These are phyloP conservation scores for Eupithecia abbreviata DNA, from an alignment of 2,888 invertebrate species.

Conservation along the genomic window DNA sequence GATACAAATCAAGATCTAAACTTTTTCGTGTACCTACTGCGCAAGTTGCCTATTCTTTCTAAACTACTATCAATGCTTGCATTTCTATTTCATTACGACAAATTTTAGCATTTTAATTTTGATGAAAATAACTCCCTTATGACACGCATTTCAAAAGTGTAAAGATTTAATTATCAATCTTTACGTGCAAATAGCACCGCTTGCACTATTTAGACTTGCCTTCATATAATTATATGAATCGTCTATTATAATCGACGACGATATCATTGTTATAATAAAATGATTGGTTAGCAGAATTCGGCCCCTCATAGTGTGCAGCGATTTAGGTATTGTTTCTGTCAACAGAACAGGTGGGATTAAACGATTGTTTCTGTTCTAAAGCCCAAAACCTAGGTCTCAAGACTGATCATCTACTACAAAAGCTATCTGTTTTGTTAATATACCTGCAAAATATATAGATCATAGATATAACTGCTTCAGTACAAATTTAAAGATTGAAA, in stretches of 20 bases:
- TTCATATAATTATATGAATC: not conserved
- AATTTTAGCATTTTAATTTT: not conserved
- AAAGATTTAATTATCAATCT: not conserved
- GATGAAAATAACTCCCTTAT: no score
- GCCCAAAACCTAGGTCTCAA: not conserved
- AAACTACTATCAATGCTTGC: not conserved
- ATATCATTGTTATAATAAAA: not conserved
- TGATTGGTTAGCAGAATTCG: not conserved
- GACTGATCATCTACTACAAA: not conserved
- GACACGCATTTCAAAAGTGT: no score
- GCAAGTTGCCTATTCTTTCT: not conserved
- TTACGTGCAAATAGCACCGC: not conserved
- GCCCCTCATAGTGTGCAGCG: not conserved
- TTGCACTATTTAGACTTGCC: not conserved
- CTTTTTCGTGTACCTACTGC: not conserved
- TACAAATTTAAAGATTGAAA: not conserved
- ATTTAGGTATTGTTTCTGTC: not conserved
- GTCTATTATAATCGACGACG: not conserved
- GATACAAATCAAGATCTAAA: not conserved
- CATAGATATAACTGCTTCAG: not conserved
- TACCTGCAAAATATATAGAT: not conserved
- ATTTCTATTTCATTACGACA: not conserved
- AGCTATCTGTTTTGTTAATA: not conserved
- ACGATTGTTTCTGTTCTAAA: not conserved
- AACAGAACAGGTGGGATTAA: no score